Conservation (phyloP, 2,113 vertebrate genomes). For the Acinonyx jubatus region DNA sequence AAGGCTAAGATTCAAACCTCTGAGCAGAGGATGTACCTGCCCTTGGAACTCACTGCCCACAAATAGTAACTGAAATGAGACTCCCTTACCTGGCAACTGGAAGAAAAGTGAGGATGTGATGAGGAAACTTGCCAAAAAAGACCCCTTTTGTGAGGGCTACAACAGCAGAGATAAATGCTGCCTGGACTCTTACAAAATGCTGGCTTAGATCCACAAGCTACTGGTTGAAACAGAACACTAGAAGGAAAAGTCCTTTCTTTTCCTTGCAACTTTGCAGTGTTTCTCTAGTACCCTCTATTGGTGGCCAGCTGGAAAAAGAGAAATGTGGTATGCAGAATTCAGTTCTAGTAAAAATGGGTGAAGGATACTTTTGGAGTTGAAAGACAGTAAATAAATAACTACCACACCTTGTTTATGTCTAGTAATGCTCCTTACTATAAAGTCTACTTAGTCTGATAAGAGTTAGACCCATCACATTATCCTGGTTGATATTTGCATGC, state of each 20-base stretch:
- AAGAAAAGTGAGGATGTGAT: neutral
- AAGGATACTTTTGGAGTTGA: neutral
- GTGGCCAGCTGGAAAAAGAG: neutral
- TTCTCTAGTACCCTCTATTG: neutral
- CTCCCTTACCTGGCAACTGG: neutral
- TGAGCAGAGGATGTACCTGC: neutral
- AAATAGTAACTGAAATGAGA: neutral
- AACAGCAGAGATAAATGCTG: no score
- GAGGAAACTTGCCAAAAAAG: neutral
- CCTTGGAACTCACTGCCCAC: neutral
- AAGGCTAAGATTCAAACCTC: neutral
- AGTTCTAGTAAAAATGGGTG: neutral
- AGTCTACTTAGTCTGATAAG: neutral
- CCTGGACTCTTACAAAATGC: neutral
- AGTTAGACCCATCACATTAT: neutral
- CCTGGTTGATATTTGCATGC: neutral
- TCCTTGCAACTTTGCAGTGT: neutral
- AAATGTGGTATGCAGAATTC: neutral
- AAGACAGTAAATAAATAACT: neutral
- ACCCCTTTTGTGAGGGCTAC: neutral
- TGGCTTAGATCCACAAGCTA: neutral
- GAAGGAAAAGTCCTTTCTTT: neutral
- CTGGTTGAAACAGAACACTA: neutral
- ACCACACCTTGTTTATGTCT: neutral
- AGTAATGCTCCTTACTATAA: neutral